phyloP scores from a whole-genome alignment of 37 sponge, comb jelly and placozoan species.

The Sycon ciliatum region DNA sequence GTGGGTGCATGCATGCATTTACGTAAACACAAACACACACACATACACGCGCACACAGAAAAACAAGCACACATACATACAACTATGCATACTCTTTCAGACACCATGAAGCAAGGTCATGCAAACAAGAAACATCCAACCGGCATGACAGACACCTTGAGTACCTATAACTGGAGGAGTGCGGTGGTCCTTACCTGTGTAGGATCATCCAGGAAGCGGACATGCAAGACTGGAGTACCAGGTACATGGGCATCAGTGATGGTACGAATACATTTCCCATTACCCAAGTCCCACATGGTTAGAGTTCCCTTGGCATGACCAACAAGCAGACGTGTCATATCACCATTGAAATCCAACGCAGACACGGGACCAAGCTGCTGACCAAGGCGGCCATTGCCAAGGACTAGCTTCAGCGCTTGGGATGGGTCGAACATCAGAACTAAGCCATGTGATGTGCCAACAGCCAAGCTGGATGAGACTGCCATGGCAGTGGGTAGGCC shows the following conservation, averaged over 20 bases:
- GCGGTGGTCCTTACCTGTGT: too few species aligned
- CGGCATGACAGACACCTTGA: too few species aligned
- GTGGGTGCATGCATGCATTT: too few species aligned
- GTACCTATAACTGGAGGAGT: too few species aligned
- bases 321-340: constrained; percentile 52
- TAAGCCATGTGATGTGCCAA: constrained; percentile 65
- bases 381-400: constrained; percentile 16
- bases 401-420: constrained; percentile 1
- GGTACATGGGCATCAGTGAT: constrained; percentile 56
- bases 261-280: constrained; percentile 35
- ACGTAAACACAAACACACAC: neutral
- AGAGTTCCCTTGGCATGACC: constrained; percentile 72
- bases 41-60: neutral
- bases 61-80: neutral
- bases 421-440: constrained; percentile 50
- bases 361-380: constrained; percentile 60
- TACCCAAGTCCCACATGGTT: constrained; percentile 62
- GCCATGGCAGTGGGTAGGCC: too few species aligned
- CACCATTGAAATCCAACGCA: constrained; percentile 48
- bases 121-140: neutral
- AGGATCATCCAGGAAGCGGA: too few species aligned
- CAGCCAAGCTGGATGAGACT: too few species aligned
- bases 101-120: neutral
- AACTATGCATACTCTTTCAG: neutral
- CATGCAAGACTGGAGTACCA: constrained; percentile 50